Percentiles rank a stretch among this genome's conserved stretches.
Evolutionary conservation across 2,113 vertebrate genomes (phyloP).

Genomic region (Nycticorax nycticorax): DNA sequence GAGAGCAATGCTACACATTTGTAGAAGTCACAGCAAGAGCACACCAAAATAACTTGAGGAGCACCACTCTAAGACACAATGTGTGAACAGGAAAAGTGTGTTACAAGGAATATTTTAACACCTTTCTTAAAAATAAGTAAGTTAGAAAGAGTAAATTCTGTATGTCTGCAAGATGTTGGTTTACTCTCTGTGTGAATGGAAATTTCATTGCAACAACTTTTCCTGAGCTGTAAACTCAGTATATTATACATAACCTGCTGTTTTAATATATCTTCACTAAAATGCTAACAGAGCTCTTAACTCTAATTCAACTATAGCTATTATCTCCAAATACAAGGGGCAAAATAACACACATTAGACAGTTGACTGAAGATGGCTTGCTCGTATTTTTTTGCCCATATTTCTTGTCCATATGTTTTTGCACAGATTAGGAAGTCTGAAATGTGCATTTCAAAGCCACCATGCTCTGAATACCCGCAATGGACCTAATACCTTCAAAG

Average conservation of each 20-base stretch:
- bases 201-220: background rate
- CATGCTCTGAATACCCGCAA: background rate
- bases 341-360: background rate
- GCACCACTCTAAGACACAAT: background rate
- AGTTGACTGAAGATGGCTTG: background rate
- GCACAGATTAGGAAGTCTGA: background rate
- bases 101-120: background rate
- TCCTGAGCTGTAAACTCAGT: background rate
- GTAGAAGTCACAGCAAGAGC: background rate
- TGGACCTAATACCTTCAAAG: fast-evolving
- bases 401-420: background rate
- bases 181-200: background rate
- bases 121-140: background rate
- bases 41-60: background rate
- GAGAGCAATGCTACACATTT: background rate
- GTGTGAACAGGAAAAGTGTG: background rate
- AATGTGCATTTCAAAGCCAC: background rate
- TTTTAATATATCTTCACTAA: background rate
- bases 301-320: background rate
- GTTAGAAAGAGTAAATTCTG: background rate
- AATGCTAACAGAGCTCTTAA: background rate
- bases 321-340: background rate
- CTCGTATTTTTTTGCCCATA: background rate
- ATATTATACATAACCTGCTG: background rate
- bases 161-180: background rate